Evolutionary conservation across 2,888 invertebrate genomes (phyloP).

Genomic region (Lamproptera curius): DNA sequence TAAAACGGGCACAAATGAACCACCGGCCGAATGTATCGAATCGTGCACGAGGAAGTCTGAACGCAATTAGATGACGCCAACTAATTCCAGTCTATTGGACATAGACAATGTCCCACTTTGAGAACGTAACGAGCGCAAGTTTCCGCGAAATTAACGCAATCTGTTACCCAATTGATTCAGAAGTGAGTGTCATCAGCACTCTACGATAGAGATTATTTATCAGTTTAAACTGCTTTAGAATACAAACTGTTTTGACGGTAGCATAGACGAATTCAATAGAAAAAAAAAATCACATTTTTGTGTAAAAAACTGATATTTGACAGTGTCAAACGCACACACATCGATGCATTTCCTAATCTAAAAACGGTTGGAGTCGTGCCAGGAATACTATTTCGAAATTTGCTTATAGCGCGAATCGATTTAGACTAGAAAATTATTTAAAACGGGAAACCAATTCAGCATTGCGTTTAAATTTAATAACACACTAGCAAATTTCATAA

Average conservation of each 20-base stretch:
- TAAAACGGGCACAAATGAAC: slow-evolving; percentile 7
- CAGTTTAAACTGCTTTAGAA: too few relatives aligned
- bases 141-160: not conserved
- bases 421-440: slow-evolving; percentile 10
- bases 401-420: slow-evolving; percentile 19
- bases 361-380: slow-evolving; percentile 34
- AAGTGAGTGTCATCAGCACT: too few relatives aligned
- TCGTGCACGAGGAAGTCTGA: not conserved
- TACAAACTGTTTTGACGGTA: too few relatives aligned
- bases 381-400: slow-evolving; percentile 34
- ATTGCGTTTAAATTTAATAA: too few relatives aligned
- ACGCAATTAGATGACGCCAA: slow-evolving; percentile 4
- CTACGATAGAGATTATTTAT: not conserved
- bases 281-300: not conserved
- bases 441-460: too few relatives aligned
- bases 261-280: not conserved
- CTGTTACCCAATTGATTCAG: too few relatives aligned
- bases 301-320: slow-evolving; percentile 22
- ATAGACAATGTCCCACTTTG: not conserved
- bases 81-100: slow-evolving; percentile 2
- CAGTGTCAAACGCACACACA: slow-evolving; percentile 32
- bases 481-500: too few relatives aligned
- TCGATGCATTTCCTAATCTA: slow-evolving; percentile 28
- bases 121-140: not conserved
- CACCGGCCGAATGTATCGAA: not conserved